Evolutionary conservation across 1,140 invertebrate genomes (phyloP).

Genomic region (Pseudomyrmex pallidus): DNA sequence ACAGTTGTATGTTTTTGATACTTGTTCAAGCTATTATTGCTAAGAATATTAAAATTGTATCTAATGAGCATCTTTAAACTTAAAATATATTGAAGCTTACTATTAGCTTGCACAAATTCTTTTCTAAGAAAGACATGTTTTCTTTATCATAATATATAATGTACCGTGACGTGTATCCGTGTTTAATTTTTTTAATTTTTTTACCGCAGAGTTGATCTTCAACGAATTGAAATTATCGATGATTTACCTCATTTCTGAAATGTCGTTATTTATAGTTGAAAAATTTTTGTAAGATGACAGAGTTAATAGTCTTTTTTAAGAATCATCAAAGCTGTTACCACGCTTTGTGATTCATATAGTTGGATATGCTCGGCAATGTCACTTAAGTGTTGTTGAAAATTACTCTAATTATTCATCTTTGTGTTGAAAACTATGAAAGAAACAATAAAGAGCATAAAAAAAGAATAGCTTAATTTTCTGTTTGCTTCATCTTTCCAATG

Average conservation of each 20-base stretch:
- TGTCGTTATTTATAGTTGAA: constrained; percentile 8
- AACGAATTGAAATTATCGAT: neutral
- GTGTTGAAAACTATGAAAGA: constrained; percentile 5
- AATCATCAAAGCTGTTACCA: constrained; percentile 84
- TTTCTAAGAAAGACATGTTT: neutral
- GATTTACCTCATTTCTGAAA: neutral
- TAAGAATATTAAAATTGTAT: neutral
- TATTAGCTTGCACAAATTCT: neutral
- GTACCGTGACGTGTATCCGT: neutral
- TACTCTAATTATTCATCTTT: constrained; percentile 38
- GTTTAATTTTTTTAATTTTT: neutral
- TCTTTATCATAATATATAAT: no score
- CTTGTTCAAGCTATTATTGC: constrained; percentile 15
- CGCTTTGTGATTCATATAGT: constrained; percentile 84
- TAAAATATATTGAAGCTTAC: no score
- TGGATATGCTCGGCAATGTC: constrained; percentile 83
- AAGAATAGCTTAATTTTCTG: neutral
- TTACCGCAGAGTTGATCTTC: no score
- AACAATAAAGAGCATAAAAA: neutral
- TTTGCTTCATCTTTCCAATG: no score
- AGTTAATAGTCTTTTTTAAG: constrained; percentile 69
- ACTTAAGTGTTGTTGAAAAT: constrained; percentile 76
- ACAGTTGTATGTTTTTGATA: neutral
- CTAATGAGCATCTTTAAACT: constrained; percentile 9
- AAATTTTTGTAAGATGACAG: constrained; percentile 44